phyloP scores from a whole-genome alignment of 2,888 invertebrate genomes.

The Diaperis boleti region DNA sequence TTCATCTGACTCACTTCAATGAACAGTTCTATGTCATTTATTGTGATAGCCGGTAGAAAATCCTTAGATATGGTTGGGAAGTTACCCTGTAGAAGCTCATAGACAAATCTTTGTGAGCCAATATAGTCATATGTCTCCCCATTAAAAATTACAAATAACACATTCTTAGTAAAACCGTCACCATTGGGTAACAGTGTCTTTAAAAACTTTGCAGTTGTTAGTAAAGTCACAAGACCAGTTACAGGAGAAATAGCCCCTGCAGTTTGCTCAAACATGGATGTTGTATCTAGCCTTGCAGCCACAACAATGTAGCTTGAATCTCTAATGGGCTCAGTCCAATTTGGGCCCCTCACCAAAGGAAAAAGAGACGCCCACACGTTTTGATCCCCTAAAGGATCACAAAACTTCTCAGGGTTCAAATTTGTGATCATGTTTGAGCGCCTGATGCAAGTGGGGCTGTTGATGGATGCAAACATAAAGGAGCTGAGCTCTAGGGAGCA shows the following conservation, averaged over 20 bases:
- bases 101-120: slow-evolving; percentile 92
- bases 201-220: slow-evolving; percentile 80
- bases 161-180: slow-evolving; percentile 72
- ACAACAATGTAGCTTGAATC: slow-evolving; percentile 79
- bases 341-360: slow-evolving; percentile 64
- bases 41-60: slow-evolving; percentile 46
- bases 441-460: slow-evolving; percentile 82
- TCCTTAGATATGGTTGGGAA: slow-evolving; percentile 70
- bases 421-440: slow-evolving; percentile 68
- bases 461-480: slow-evolving; percentile 91
- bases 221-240: slow-evolving; percentile 81
- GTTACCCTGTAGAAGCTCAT: slow-evolving; percentile 78
- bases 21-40: slow-evolving; percentile 72
- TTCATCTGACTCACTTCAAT: slow-evolving; percentile 77
- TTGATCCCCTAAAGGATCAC: slow-evolving; percentile 82
- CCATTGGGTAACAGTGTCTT: slow-evolving; percentile 70
- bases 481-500: slow-evolving; percentile 90
- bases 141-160: slow-evolving; percentile 87
- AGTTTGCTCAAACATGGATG: slow-evolving; percentile 85
- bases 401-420: slow-evolving; percentile 73
- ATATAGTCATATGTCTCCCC: slow-evolving; percentile 98
- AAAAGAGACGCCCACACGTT: slow-evolving; percentile 79
- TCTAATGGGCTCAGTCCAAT: slow-evolving; percentile 48
- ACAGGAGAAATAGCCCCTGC: slow-evolving; percentile 85
- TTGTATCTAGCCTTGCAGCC: slow-evolving; percentile 86